phyloP scores from a whole-genome alignment of 2,888 invertebrate species.

The Pemphredon lugubris region DNA sequence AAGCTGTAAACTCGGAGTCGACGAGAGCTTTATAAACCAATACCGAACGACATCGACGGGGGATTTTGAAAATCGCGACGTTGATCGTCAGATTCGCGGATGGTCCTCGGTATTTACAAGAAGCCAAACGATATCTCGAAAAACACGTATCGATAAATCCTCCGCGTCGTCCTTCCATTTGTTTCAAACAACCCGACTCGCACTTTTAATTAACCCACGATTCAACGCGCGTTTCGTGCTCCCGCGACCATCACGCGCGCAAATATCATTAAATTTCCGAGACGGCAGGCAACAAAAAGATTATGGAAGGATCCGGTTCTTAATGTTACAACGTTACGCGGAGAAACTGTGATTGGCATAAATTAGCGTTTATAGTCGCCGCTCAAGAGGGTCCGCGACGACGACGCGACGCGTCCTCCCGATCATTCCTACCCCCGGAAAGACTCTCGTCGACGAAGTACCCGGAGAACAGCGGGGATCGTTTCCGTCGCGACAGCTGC shows the following conservation, averaged over 20 bases:
- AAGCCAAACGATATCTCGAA: too few species aligned
- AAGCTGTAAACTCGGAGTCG: too few species aligned
- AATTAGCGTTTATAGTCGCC: constrained; percentile 48
- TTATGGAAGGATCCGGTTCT: constrained; percentile 24
- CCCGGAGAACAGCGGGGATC: constrained; percentile 26
- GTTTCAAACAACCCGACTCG: too few species aligned
- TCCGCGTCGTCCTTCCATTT: too few species aligned
- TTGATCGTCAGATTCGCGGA: too few species aligned
- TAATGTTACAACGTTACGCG: constrained; percentile 30
- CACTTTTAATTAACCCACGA: too few species aligned
- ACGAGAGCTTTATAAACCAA: not conserved
- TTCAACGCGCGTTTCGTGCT: too few species aligned
- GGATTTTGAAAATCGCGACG: not conserved
- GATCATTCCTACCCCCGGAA: constrained; percentile 13
- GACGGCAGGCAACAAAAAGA: too few species aligned
- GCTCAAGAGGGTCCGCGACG: constrained; percentile 26
- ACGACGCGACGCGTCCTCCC: not conserved
- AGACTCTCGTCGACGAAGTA: constrained; percentile 15
- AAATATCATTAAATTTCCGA: not conserved
- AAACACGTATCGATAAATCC: too few species aligned
- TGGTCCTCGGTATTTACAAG: too few species aligned
- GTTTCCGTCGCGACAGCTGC: constrained; percentile 62
- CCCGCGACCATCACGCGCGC: not conserved
- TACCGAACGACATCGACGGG: not conserved
- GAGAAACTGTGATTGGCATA: constrained; percentile 43